A percentile compares a stretch with the other conserved stretches of the same genome.
Conservation (phyloP, 2,797 vertebrate species). For the Margarornis squamiger region DNA sequence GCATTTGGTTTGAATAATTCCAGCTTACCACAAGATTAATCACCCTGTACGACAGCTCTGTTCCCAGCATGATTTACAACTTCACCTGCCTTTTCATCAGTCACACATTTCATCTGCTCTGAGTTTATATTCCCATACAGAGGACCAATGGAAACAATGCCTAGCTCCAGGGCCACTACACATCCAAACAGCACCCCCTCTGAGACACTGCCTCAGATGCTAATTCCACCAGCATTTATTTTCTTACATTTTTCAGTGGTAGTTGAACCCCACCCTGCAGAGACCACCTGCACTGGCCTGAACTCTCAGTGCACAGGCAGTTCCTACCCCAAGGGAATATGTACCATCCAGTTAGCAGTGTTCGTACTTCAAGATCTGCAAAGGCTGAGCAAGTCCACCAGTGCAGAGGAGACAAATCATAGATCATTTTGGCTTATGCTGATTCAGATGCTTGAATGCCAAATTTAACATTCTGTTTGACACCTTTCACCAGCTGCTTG, state of each 20-base stretch:
- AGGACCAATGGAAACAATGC: not conserved
- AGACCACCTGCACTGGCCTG: not conserved
- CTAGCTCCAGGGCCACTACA: not conserved
- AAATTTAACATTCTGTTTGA: not conserved
- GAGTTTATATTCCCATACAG: not conserved
- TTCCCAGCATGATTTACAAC: conserved; percentile 25
- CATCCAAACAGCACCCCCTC: not conserved
- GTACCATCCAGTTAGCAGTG: not conserved
- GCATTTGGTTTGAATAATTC: not conserved
- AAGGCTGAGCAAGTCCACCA: not conserved
- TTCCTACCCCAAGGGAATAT: not conserved
- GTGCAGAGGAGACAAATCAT: not conserved
- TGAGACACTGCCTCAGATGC: not conserved
- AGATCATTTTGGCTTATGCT: not conserved
- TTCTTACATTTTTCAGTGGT: not conserved
- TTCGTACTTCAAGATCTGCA: not conserved
- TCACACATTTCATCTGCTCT: conserved; percentile 1
- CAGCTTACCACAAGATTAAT: conserved; percentile 7
- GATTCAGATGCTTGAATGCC: not conserved
- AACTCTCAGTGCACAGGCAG: not conserved
- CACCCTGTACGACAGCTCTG: not conserved
- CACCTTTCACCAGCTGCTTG: not conserved
- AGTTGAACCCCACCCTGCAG: rapidly evolving
- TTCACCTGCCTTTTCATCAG: conserved; percentile 46
- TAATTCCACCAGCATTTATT: not conserved